Percentiles rank a stretch among this genome's conserved stretches.
Conservation (phyloP, 92 coral and sea anemone genomes). For the Bergia sp. region DNA sequence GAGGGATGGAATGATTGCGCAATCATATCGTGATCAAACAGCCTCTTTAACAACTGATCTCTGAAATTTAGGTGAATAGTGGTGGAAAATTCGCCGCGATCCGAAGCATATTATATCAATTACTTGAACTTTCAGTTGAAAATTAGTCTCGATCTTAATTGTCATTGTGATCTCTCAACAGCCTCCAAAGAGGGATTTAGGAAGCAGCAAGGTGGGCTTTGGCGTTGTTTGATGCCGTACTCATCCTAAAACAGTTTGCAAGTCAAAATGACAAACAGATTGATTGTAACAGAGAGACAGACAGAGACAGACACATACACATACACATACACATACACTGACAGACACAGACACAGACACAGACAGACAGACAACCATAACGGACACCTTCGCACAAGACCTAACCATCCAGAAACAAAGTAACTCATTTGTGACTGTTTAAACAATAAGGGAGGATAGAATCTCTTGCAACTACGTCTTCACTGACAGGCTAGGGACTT, state of each 20-base stretch:
- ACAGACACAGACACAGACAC: not conserved
- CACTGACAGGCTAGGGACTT: too few relatives aligned
- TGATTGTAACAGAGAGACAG: not conserved
- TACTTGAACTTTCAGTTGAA: too few relatives aligned
- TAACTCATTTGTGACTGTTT: too few relatives aligned
- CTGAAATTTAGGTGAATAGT: too few relatives aligned
- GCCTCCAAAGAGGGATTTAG: conserved; percentile 39
- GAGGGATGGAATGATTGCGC: too few relatives aligned
- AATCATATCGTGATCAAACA: too few relatives aligned
- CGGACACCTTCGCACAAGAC: not conserved
- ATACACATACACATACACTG: not conserved
- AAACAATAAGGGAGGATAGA: not conserved
- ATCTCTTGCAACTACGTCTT: too few relatives aligned
- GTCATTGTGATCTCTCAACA: not conserved
- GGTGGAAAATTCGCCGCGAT: too few relatives aligned
- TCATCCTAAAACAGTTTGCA: not conserved
- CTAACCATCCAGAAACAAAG: too few relatives aligned
- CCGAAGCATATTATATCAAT: too few relatives aligned
- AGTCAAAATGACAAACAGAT: not conserved
- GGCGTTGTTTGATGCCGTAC: not conserved
- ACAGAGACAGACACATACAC: not conserved
- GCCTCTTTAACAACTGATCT: too few relatives aligned
- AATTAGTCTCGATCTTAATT: not conserved
- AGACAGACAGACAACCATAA: not conserved
- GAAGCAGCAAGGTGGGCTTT: conserved; percentile 27